These are phyloP conservation scores for Lasioglossum marginatum DNA, from an alignment of 2,888 invertebrate genomes.

Conservation along the genomic window DNA sequence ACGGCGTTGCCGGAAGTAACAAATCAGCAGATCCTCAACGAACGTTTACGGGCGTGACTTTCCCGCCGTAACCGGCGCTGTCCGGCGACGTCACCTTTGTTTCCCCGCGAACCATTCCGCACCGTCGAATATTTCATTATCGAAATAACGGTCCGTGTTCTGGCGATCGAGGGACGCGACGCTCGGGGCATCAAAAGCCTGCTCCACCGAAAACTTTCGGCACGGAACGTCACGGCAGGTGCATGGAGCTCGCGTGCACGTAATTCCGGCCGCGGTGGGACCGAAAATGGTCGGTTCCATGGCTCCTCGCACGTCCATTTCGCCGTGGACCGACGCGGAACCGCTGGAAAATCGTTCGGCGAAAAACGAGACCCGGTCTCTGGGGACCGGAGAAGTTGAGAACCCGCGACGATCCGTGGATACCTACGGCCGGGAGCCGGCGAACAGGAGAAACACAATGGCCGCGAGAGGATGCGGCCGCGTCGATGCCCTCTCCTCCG, in stretches of 20 bases:
- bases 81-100: background rate
- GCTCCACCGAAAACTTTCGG: constrained; percentile 43
- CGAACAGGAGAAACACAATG: constrained; percentile 75
- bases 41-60: constrained; percentile 1
- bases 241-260: constrained; percentile 71
- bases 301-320: background rate
- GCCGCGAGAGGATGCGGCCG: constrained; percentile 67
- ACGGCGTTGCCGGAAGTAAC: background rate
- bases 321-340: background rate
- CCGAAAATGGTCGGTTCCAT: background rate
- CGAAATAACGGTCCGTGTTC: constrained; percentile 41
- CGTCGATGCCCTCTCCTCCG: constrained; percentile 70
- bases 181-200: constrained; percentile 8
- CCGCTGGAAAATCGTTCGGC: constrained; percentile 6
- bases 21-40: background rate
- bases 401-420: constrained; percentile 71
- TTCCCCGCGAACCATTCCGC: background rate
- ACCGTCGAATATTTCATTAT: constrained; percentile 15
- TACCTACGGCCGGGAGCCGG: constrained; percentile 67
- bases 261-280: constrained; percentile 66
- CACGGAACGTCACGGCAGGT: constrained; percentile 70
- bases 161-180: constrained; percentile 7
- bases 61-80: background rate
- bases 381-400: constrained; percentile 60
- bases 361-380: constrained; percentile 7